These are phyloP conservation scores for Acleris emargana DNA, from an alignment of 2,888 invertebrate genomes.

Conservation along the genomic window DNA sequence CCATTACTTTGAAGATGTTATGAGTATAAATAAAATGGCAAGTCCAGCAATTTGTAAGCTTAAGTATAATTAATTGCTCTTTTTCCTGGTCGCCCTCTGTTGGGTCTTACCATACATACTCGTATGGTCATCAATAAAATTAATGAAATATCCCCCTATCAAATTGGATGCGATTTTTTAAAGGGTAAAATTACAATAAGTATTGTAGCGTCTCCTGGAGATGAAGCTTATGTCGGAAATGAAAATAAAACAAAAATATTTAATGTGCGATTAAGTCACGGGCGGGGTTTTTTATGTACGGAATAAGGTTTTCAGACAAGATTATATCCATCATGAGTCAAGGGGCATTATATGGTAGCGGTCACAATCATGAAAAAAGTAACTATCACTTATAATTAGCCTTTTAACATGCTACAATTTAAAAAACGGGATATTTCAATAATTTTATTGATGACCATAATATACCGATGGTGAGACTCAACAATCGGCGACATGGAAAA, in stretches of 20 bases:
- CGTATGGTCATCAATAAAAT: conserved; percentile 6
- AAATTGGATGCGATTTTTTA: conserved; percentile 3
- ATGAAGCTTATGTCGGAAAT: background rate
- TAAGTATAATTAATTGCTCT: conserved; percentile 20
- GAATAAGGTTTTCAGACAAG: no score
- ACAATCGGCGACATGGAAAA: conserved; percentile 18
- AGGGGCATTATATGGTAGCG: no score
- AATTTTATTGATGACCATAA: conserved; percentile 6
- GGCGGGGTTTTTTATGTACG: no score
- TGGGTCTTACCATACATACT: conserved; percentile 7
- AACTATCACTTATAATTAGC: no score
- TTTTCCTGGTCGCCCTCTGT: conserved; percentile 19
- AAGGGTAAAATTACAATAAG: background rate
- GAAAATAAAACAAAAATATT: no score
- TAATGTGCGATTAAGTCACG: no score
- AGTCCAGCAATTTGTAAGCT: background rate
- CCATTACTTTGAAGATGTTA: conserved; percentile 17
- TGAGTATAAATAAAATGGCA: conserved; percentile 10
- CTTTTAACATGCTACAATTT: background rate
- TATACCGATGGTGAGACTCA: conserved; percentile 8
- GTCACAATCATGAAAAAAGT: no score
- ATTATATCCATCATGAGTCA: no score
- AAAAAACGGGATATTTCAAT: background rate
- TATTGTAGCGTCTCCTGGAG: background rate
- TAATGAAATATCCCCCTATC: background rate